Base-by-base conservation (phyloP, 2,113 vertebrate species). In the Micronycteris hirsuta region DNA sequence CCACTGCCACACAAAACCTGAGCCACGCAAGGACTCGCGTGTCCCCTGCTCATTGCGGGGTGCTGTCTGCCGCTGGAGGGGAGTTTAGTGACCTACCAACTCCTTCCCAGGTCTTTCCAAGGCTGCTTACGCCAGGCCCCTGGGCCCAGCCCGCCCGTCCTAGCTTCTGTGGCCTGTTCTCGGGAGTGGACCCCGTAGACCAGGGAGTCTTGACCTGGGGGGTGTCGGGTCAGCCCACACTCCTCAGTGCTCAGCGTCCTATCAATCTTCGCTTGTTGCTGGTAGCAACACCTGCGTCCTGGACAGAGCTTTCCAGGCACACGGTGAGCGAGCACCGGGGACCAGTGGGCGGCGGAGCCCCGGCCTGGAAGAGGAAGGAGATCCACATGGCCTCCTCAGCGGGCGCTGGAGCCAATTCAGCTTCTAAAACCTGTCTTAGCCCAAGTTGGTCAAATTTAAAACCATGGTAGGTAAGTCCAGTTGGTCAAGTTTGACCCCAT, bases 311-410 rank as follows among this genome's bases (percentile, higher is more conserved):
- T 11, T 3, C 15, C 84, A 0, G 10, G 49, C 5, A 45, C 33
- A 11, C 1, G 0, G 1, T 0, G 17, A 61, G 70, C 9, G 4
- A 8, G 11, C 26, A 1, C 58, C 58, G 26, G 5, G 58, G 26
- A 63, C 58, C 9, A 3, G 58, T 11, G 28, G 26, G 61, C 28
- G 5, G 28, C 4, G 28, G 61, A 26, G 61, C 28, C 58, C 28
- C 0, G 28, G 61, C 28, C 26, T 4, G 28, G 61, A 31, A 31
- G 61, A 14, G 61, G 61, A 63, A 63, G 61, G 61, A 14, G 61
- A 28, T 26, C 58, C 58, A 61, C 24, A 61, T 6, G 24, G 61
- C 28, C 67, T 54, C 65, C 31, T 52, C 16, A 5, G 1, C 24
- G 26, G 45, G 45, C 76, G 3, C 58, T 31, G n/a, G 67, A 28